Conservation (phyloP, 2,888 invertebrate species). For the Stenichneumon culpator region DNA sequence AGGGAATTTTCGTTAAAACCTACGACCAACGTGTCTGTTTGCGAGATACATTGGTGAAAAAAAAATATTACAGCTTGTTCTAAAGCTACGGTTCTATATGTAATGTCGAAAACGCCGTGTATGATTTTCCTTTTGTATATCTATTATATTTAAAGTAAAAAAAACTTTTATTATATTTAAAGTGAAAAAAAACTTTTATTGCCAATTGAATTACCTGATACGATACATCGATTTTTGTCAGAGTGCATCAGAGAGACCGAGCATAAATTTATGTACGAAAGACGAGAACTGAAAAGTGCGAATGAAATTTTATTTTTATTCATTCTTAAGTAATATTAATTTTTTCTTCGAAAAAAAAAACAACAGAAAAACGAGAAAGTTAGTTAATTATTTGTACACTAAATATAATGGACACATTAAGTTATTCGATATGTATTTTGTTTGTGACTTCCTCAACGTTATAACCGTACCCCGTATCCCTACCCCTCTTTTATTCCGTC, state of each 20-base stretch:
- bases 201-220: constrained; percentile 24
- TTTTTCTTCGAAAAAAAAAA: constrained; percentile 34
- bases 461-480: constrained; percentile 19
- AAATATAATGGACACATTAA: constrained; percentile 81
- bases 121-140: constrained; percentile 6
- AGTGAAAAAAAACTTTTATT: not conserved
- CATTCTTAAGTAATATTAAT: constrained; percentile 39
- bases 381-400: constrained; percentile 83
- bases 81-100: constrained; percentile 40
- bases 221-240: constrained; percentile 24
- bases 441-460: constrained; percentile 65
- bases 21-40: constrained; percentile 11
- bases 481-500: constrained; percentile 67
- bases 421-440: constrained; percentile 77
- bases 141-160: not conserved
- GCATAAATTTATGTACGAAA: not conserved
- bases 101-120: constrained; percentile 2
- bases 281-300: constrained; percentile 31
- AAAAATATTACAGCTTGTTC: constrained; percentile 42
- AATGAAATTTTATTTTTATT: constrained; percentile 39
- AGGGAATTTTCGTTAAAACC: not conserved
- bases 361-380: constrained; percentile 61
- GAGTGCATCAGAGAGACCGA: constrained; percentile 5
- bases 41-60: constrained; percentile 20
- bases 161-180: not conserved